Evolutionary conservation across 1,140 invertebrate genomes (phyloP).

Genomic region (Cyrtorhinus lividipennis): DNA sequence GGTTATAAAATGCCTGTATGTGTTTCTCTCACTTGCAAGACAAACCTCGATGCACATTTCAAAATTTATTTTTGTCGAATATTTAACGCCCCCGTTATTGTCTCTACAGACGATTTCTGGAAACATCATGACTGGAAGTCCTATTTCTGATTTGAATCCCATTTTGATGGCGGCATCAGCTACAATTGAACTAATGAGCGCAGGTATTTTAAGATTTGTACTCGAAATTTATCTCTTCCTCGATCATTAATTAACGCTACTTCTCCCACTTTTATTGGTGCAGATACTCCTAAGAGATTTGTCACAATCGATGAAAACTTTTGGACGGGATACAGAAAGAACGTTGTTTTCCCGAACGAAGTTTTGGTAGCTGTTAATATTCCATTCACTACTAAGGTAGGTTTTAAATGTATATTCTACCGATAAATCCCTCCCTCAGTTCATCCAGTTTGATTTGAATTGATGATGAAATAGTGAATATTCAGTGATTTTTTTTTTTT

Average conservation of each 20-base stretch:
- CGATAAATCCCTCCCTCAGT: too few species aligned
- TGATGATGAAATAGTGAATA: too few species aligned
- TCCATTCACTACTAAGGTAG: conserved; percentile 39
- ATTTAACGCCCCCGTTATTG: too few species aligned
- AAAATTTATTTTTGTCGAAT: too few species aligned
- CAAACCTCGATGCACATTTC: too few species aligned
- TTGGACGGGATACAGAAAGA: conserved; percentile 78
- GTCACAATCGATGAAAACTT: conserved; percentile 68
- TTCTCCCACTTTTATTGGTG: not conserved
- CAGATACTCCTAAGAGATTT: conserved; percentile 30
- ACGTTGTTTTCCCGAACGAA: conserved; percentile 58
- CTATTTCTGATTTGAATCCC: conserved; percentile 91
- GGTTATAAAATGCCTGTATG: too few species aligned
- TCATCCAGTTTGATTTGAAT: too few species aligned
- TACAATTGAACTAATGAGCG: conserved; percentile 38
- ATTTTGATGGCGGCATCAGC: conserved; percentile 65
- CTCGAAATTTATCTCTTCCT: too few species aligned
- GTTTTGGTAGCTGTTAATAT: conserved; percentile 61
- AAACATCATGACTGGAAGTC: conserved; percentile 92
- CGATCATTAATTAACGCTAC: not conserved
- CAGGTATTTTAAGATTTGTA: conserved; percentile 32
- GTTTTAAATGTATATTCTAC: too few species aligned
- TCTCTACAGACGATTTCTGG: conserved; percentile 74
- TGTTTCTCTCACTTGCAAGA: too few species aligned
- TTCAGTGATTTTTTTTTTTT: too few species aligned